These are phyloP conservation scores for Peromyscus nudipes DNA, from an alignment of 2,797 vertebrate species.

Conservation along the genomic window DNA sequence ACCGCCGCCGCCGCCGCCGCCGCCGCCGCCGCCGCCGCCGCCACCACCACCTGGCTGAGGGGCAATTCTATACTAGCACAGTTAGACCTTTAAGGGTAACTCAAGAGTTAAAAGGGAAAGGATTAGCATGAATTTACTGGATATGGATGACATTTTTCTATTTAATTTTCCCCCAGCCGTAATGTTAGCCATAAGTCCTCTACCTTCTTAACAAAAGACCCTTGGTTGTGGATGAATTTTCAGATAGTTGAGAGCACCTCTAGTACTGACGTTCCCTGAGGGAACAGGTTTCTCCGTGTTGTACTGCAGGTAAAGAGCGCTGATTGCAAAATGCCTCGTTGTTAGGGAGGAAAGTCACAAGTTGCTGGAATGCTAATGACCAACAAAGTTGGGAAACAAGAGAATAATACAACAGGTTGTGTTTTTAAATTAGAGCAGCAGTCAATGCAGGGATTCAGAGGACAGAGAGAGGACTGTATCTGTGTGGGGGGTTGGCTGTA, in stretches of 20 bases:
- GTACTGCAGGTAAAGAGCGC: not conserved
- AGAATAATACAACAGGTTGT: not conserved
- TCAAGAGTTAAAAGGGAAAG: not conserved
- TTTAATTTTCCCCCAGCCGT: not conserved
- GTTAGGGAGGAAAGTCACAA: not conserved
- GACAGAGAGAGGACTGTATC: not conserved
- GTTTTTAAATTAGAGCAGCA: not conserved
- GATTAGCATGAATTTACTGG: not conserved
- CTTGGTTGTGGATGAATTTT: constrained; percentile 35
- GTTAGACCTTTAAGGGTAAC: constrained; percentile 15
- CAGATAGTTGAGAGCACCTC: not conserved
- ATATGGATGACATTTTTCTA: not conserved
- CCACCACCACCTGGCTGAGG: too few relatives aligned
- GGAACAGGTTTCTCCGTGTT: not conserved
- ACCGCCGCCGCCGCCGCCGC: too few relatives aligned
- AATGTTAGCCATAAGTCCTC: not conserved
- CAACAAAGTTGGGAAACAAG: not conserved
- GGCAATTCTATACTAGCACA: too few relatives aligned
- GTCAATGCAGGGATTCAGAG: not conserved
- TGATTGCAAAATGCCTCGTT: not conserved
- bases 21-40: too few relatives aligned
- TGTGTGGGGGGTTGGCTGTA: not conserved
- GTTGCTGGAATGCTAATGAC: not conserved
- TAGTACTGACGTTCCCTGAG: not conserved
- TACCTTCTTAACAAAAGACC: constrained; percentile 17